Percentiles rank a stretch among this genome's conserved stretches.
Evolutionary conservation across 2,113 vertebrate species (phyloP).

Genomic region (Ochotona princeps): DNA sequence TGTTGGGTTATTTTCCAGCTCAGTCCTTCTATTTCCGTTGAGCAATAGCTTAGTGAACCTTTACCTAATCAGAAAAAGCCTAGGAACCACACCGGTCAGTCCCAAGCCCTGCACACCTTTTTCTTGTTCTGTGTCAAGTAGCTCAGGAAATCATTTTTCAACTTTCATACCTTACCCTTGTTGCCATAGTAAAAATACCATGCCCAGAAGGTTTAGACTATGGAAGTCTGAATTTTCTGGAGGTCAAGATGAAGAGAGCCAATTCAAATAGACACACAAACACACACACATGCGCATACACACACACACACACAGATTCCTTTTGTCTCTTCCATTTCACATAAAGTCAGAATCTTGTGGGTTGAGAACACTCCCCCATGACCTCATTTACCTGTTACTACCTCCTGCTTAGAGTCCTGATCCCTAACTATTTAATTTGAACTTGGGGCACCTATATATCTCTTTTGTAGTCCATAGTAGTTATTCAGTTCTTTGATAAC

Average conservation of each 20-base stretch:
- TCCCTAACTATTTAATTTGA: background rate
- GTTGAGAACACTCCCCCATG: too few relatives aligned
- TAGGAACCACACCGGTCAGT: too few relatives aligned
- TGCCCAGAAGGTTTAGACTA: background rate
- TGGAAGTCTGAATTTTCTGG: background rate
- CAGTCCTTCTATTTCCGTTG: background rate
- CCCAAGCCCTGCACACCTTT: background rate
- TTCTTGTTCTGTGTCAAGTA: background rate
- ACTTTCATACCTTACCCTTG: background rate
- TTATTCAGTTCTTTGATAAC: background rate
- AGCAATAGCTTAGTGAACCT: background rate
- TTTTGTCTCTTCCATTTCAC: background rate
- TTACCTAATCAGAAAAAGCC: background rate
- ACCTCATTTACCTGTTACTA: background rate
- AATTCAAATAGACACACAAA: background rate
- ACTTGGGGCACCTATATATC: background rate
- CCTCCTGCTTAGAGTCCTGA: background rate
- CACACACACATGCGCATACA: too few relatives aligned
- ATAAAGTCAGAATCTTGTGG: background rate
- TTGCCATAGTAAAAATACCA: background rate
- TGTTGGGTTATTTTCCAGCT: background rate
- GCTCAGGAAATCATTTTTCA: background rate
- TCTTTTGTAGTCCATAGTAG: background rate
- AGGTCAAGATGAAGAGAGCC: background rate
- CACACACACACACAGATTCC: too few relatives aligned